Evolutionary conservation across 2,113 vertebrate species (phyloP).

Genomic region (Riparia riparia): DNA sequence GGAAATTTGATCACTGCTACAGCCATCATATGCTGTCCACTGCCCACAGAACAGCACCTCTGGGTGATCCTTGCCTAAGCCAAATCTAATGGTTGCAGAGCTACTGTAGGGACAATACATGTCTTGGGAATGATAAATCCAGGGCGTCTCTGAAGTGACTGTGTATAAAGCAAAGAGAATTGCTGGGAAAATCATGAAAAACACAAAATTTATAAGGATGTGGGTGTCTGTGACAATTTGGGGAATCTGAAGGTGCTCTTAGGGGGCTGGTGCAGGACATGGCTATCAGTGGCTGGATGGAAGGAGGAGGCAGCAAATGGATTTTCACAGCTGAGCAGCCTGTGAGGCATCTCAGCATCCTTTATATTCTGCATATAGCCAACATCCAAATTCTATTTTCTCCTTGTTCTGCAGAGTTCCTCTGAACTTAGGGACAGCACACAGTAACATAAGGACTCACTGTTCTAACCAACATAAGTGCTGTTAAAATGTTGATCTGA

Average conservation of each 20-base stretch:
- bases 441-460: background rate
- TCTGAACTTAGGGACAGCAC: background rate
- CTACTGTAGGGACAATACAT: background rate
- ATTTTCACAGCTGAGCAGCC: background rate
- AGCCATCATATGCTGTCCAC: background rate
- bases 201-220: background rate
- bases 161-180: background rate
- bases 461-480: background rate
- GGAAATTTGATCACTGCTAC: background rate
- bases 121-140: background rate
- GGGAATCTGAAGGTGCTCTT: background rate
- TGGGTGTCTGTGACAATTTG: background rate
- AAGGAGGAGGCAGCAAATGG: background rate
- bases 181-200: background rate
- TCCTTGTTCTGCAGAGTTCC: background rate
- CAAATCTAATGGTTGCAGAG: background rate
- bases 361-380: background rate
- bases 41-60: background rate
- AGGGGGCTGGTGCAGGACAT: rapidly evolving
- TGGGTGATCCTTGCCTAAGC: background rate
- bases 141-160: background rate
- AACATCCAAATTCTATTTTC: background rate
- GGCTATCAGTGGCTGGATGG: background rate
- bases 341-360: background rate
- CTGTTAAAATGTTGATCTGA: background rate